Conservation (phyloP, 2,113 vertebrate genomes). For the Regulus satrapa region DNA sequence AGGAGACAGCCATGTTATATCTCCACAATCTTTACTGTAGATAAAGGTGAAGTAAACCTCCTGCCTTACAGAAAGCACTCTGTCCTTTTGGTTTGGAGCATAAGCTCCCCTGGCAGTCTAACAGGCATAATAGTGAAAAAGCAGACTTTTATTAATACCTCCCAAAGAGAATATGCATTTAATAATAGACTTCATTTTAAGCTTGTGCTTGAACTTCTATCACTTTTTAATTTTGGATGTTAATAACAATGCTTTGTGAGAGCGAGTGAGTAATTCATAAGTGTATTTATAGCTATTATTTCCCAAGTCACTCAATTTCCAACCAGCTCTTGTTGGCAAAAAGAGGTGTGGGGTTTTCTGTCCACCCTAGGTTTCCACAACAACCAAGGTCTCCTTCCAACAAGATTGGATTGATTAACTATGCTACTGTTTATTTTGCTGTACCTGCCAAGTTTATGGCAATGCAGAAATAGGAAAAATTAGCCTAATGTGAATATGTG, state of each 20-base stretch:
- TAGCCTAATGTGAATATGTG: slow-evolving; percentile 13
- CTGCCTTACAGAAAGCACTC: not conserved
- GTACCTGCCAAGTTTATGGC: slow-evolving; percentile 31
- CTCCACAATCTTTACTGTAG: not conserved
- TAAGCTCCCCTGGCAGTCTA: not conserved
- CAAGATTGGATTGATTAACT: slow-evolving; percentile 47
- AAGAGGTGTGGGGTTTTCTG: not conserved
- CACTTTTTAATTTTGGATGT: not conserved
- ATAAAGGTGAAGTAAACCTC: slow-evolving; percentile 2
- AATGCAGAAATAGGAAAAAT: slow-evolving; percentile 40
- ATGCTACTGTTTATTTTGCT: slow-evolving; percentile 28
- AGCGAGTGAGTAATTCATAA: not conserved
- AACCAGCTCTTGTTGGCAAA: not conserved
- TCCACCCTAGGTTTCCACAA: slow-evolving; percentile 2
- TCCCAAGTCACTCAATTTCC: not conserved
- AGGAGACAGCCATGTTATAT: not conserved
- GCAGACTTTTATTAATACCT: not conserved
- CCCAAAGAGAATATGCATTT: not conserved
- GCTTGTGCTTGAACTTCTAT: not conserved
- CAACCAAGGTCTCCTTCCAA: slow-evolving; percentile 5
- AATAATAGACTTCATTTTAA: not conserved
- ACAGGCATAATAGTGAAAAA: not conserved
- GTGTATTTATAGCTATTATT: not conserved
- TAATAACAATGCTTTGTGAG: slow-evolving; percentile 44
- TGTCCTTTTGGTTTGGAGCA: not conserved